phyloP scores from a whole-genome alignment of 2,113 vertebrate genomes.

The Telmatochromis sp. region DNA sequence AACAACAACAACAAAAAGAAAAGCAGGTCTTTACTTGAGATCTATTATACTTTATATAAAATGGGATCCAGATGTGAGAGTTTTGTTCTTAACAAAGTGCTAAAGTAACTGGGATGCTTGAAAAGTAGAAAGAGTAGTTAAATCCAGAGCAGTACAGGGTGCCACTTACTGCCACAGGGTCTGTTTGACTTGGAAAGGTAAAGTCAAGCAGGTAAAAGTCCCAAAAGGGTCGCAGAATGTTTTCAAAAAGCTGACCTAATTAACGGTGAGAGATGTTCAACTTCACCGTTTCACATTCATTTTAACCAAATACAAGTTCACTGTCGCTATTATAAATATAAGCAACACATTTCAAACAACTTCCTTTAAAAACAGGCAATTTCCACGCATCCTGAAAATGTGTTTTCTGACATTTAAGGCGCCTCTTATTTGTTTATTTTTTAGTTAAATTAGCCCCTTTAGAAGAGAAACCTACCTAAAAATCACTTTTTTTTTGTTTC shows the following conservation, averaged over 20 bases:
- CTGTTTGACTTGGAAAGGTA: neutral
- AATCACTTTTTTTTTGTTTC: neutral
- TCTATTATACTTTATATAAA: neutral
- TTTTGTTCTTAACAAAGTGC: neutral
- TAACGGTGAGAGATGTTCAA: neutral
- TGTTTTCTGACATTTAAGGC: neutral
- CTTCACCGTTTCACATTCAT: neutral
- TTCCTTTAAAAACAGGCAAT: neutral
- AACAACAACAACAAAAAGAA: neutral
- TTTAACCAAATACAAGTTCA: neutral
- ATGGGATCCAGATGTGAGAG: neutral
- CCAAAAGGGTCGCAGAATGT: neutral
- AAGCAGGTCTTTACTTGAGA: neutral
- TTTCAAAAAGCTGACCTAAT: neutral
- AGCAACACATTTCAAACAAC: neutral
- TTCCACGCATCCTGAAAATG: neutral
- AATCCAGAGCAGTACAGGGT: neutral
- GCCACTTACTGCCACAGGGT: neutral
- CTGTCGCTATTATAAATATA: neutral
- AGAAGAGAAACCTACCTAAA: neutral
- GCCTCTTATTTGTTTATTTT: neutral
- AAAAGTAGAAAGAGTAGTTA: neutral
- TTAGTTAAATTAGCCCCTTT: neutral
- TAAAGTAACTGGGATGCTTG: neutral
- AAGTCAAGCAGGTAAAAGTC: neutral